Percentiles rank a stretch among this genome's conserved stretches.
Evolutionary conservation across 2,888 invertebrate species (phyloP).

Genomic region (Dryomyza anilis): DNA sequence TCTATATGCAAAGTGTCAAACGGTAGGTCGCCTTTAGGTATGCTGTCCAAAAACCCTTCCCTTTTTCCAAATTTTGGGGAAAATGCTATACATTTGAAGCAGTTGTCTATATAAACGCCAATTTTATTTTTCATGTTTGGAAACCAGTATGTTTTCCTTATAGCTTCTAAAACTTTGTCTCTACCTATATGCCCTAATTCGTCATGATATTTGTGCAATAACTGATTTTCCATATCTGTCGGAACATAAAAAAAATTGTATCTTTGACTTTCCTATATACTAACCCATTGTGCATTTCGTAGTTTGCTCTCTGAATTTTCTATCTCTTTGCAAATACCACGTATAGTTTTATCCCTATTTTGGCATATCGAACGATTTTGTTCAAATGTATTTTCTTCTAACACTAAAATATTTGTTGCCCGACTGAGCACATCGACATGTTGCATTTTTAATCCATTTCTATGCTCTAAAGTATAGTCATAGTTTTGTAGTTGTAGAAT

Average conservation of each 20-base stretch:
- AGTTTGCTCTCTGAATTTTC: background rate
- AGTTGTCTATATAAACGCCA: background rate
- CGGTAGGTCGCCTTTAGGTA: conserved; percentile 37
- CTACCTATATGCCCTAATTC: conserved; percentile 12
- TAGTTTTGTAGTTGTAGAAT: background rate
- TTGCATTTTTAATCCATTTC: background rate
- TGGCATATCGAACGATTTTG: background rate
- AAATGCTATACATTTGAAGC: background rate
- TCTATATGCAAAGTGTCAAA: conserved; percentile 44
- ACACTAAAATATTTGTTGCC: background rate
- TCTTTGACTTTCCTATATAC: conserved; percentile 15
- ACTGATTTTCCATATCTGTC: conserved; percentile 9
- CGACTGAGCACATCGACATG: conserved; percentile 9
- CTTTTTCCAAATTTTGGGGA: background rate
- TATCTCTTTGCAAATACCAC: background rate
- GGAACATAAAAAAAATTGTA: conserved; percentile 2
- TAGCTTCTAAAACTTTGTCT: background rate
- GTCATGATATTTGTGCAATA: conserved; percentile 21
- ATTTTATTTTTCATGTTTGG: background rate
- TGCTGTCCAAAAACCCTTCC: background rate
- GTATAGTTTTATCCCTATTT: background rate
- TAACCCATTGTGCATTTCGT: conserved; percentile 23
- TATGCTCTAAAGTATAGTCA: background rate
- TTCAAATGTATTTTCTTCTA: background rate
- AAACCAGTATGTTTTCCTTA: background rate